Evolutionary conservation across 37 sponge, comb jelly and placozoan species (phyloP).

Genomic region (Halisarca cf. caerulea): DNA sequence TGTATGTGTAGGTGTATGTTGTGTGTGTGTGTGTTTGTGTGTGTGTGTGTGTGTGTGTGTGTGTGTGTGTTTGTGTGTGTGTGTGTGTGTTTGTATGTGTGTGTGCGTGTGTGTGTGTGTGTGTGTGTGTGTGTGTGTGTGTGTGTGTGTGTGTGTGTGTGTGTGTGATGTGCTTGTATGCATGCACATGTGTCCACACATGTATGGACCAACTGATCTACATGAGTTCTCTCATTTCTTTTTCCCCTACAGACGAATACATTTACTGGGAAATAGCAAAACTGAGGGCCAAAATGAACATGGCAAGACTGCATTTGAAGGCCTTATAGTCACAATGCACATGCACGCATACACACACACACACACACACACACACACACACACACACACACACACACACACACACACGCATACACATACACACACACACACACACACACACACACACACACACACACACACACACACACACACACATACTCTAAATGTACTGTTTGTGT

Average conservation of each 20-base stretch:
- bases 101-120: neutral
- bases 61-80: neutral
- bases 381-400: slow-evolving; percentile 51
- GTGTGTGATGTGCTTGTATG: too few species aligned
- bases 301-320: slow-evolving; percentile 38
- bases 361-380: slow-evolving; percentile 48
- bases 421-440: slow-evolving; percentile 50
- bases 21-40: neutral
- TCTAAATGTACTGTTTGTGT: too few species aligned
- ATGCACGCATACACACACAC: slow-evolving; percentile 24
- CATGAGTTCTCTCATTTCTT: neutral
- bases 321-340: neutral
- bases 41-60: slow-evolving; percentile 18
- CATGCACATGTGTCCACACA: too few species aligned
- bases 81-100: slow-evolving; percentile 5
- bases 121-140: slow-evolving; percentile 17
- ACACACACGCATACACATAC: slow-evolving; percentile 49
- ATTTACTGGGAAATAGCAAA: slow-evolving; percentile 63
- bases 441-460: too few species aligned
- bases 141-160: neutral
- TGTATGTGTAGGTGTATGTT: neutral
- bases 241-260: slow-evolving; percentile 29
- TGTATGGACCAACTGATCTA: too few species aligned
- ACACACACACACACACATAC: too few species aligned
- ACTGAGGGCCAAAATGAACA: slow-evolving; percentile 50